Evolutionary conservation across 2,797 vertebrate species (phyloP).

Genomic region (Xiphophorus birchmanni): DNA sequence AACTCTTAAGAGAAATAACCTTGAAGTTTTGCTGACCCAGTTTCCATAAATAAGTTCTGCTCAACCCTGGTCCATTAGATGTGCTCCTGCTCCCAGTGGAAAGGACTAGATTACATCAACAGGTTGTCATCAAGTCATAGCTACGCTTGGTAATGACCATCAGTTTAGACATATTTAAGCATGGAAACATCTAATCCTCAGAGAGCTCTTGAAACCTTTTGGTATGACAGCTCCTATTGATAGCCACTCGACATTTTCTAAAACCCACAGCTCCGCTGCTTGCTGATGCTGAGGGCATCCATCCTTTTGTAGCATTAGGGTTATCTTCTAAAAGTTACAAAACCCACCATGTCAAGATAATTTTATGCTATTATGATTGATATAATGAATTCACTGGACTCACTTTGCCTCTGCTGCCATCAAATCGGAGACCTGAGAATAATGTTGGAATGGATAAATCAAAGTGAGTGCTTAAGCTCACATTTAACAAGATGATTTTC

Average conservation of each 20-base stretch:
- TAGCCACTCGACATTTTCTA: not conserved
- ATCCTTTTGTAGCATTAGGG: not conserved
- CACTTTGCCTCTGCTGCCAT: not conserved
- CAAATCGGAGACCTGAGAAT: not conserved
- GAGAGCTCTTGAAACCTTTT: constrained; percentile 4
- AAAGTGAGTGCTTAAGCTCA: not conserved
- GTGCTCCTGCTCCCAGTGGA: not conserved
- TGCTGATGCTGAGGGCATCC: not conserved
- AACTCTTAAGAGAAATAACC: too few species aligned
- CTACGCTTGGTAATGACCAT: not conserved
- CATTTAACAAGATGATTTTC: not conserved
- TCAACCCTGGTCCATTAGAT: not conserved
- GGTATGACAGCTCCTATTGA: not conserved
- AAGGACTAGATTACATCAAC: not conserved
- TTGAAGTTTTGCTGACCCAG: not conserved
- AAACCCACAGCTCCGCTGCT: not conserved
- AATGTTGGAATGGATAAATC: not conserved
- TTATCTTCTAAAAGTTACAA: not conserved
- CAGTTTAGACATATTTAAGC: not conserved
- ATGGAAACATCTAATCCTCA: not conserved
- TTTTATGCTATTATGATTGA: not conserved
- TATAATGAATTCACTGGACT: not conserved
- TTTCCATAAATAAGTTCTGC: not conserved
- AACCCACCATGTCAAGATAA: not conserved
- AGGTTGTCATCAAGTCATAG: constrained; percentile 1